Conservation (phyloP, 2,797 vertebrate genomes). For the Hirundo rustica region DNA sequence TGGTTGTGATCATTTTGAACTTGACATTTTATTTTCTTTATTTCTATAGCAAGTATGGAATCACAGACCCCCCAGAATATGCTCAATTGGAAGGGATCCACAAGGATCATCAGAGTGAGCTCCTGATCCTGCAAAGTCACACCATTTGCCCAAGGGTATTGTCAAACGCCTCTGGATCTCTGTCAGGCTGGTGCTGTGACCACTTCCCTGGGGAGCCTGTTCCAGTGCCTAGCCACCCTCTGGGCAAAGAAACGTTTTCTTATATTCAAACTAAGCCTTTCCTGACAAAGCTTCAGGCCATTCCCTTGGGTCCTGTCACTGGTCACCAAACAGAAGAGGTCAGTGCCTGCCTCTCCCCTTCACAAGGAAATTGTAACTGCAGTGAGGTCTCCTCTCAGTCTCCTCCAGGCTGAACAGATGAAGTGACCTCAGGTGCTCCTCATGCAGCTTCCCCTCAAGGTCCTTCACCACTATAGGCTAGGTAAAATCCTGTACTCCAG, state of each 20-base stretch:
- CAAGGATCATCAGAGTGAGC: not conserved
- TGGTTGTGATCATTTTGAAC: not conserved
- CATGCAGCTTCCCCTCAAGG: not conserved
- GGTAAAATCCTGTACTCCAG: not conserved
- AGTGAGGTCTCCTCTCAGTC: not conserved
- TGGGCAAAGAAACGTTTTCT: not conserved
- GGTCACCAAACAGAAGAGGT: too few species aligned
- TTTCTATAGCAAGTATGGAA: not conserved
- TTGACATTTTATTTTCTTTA: not conserved
- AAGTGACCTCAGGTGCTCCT: not conserved
- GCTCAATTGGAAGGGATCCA: not conserved
- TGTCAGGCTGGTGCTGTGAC: not conserved
- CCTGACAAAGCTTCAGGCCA: not conserved
- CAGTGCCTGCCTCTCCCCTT: not conserved
- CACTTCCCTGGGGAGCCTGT: not conserved
- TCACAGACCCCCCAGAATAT: not conserved
- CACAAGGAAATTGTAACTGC: accelerated
- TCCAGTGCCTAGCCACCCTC: not conserved
- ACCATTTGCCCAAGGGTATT: not conserved
- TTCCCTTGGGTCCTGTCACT: not conserved
- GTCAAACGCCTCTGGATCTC: not conserved
- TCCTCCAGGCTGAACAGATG: not conserved
- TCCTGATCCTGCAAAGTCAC: not conserved
- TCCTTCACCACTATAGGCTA: not conserved
- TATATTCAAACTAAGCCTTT: not conserved